Base-by-base conservation (phyloP, 2,888 invertebrate species). In the Fragum sueziense region DNA sequence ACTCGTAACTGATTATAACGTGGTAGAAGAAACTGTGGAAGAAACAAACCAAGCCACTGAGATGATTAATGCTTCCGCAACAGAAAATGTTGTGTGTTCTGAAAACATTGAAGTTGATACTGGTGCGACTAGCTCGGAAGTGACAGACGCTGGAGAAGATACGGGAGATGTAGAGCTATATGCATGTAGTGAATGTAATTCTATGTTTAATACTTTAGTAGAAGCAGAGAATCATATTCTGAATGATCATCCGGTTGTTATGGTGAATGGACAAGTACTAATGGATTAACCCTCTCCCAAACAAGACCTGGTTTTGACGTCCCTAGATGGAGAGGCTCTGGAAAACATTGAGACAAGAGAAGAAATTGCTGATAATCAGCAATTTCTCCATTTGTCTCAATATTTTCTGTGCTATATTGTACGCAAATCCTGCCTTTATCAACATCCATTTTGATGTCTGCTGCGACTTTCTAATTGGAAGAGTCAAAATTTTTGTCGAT, bases 161-260 rank as follows among this genome's bases (percentile, higher is more conserved):
- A 4, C 31, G 29, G 70, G 25, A 25, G 70, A 70, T 22, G 31
- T 70, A 11, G 34, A 85, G 31, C 75, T 88, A 17, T 89, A 82
- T 71, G 82, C 86, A 59, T 89, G 89, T 70, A 89, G 89, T 76
- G 89, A 87, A 41, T 89, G 89, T 74, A 82, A 80, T 51, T 72
- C 82, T 4, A 74, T 80, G 9, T 89, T 89, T 73, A 51, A 54
- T 22, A 69, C 80, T 27, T 84, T 80, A 27, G 70, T 70, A 31
- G 77, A 83, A 51, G 89, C 88, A 9, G 86, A 88, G 71, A 31
- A 75, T 17, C 89, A 89, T 70, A 82, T 89, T 27, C 34, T 82
- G 20, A 80, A 85, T 27, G 84, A 74, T 14, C 88, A 87, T 71
- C 27, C 72, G 2, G 59, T 57, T 7, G 54, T 54, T 34, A 25